Evolutionary conservation across 2,888 invertebrate species (phyloP), one percentile per base, ranked within the genome.

Genomic region (Invenusta paracnida): DNA sequence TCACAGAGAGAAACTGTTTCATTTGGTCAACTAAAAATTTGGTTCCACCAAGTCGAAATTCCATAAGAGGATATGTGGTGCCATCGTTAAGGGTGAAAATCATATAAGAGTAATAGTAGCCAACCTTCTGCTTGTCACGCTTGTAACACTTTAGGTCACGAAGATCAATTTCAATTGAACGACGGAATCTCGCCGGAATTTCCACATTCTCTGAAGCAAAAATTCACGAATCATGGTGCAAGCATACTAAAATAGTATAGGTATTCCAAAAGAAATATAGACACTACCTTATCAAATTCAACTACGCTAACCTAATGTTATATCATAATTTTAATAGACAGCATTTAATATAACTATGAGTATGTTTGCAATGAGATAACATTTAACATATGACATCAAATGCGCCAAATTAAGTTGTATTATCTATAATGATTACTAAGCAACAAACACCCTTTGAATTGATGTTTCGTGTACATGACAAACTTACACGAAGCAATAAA

Each of bases 1-100:
- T 87, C 94, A 92, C 87, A 93, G 93, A 67, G 92, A 93, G 73
- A 94, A 90, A 92, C 88, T 91, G 90, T 86, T 92, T 92, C 82
- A 93, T 88, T 84, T 91, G 91, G 86, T 90, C 90, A 86, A 93
- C 93, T 89, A 96, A 94, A 85, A 94, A 93, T 89, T 95, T 95
- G 0, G 95, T 95, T 89, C 96, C 96, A 0, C 95, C 95, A 88
- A 95, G 94, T 90, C 95, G 95, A 92, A 97, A 96, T 90, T 95
- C 94, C 90, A 97, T 95, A 1, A 95, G 94, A 87, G 94, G 94
- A 88, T 95, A 94, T 89, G 94, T 94, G 0, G 94, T 94, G 83
- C 94, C 93, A 91, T 94, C 94, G 88, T 94, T 94, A 88, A 94
- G 94, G 88, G 94, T 93, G 88, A 96, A 93, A 73, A 92, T 90